phyloP scores from a whole-genome alignment of 2,888 invertebrate genomes.

The Crioceris asparagi region DNA sequence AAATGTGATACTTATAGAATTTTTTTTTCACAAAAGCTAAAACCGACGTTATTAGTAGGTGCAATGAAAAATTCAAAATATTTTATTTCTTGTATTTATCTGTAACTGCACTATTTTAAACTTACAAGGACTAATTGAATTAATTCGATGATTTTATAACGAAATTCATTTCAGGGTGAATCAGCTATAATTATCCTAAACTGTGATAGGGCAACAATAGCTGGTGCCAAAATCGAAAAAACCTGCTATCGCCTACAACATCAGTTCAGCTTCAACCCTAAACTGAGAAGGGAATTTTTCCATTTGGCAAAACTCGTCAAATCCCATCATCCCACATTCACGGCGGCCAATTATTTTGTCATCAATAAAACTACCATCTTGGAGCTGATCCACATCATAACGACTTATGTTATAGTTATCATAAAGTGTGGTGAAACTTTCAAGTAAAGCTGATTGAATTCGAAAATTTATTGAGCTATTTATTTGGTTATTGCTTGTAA shows the following conservation, averaged over 20 bases:
- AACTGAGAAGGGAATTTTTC: slow-evolving; percentile 6
- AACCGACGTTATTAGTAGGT: too few species aligned
- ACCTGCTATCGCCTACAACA: slow-evolving; percentile 7
- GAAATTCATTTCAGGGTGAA: slow-evolving; percentile 9
- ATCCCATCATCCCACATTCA: slow-evolving; percentile 6
- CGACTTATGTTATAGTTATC: slow-evolving; percentile 9
- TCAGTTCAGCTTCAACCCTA: neutral
- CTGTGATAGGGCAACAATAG: slow-evolving; percentile 4
- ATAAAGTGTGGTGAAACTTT: slow-evolving; percentile 6
- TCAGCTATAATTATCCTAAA: slow-evolving; percentile 4
- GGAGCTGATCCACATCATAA: slow-evolving; percentile 6
- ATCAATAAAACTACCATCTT: slow-evolving; percentile 6
- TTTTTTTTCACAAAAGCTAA: too few species aligned
- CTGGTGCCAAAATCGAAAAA: slow-evolving; percentile 3
- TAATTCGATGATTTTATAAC: too few species aligned
- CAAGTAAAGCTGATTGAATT: too few species aligned
- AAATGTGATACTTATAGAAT: too few species aligned
- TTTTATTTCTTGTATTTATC: too few species aligned
- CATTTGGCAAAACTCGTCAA: slow-evolving; percentile 5
- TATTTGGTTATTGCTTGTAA: too few species aligned
- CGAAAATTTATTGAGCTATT: too few species aligned
- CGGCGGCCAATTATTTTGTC: slow-evolving; percentile 9
- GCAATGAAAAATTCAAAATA: too few species aligned
- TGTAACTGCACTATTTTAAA: too few species aligned
- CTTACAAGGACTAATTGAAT: neutral